phyloP scores from a whole-genome alignment of 2,797 vertebrate species.

The Phataginus tetradactyla region DNA sequence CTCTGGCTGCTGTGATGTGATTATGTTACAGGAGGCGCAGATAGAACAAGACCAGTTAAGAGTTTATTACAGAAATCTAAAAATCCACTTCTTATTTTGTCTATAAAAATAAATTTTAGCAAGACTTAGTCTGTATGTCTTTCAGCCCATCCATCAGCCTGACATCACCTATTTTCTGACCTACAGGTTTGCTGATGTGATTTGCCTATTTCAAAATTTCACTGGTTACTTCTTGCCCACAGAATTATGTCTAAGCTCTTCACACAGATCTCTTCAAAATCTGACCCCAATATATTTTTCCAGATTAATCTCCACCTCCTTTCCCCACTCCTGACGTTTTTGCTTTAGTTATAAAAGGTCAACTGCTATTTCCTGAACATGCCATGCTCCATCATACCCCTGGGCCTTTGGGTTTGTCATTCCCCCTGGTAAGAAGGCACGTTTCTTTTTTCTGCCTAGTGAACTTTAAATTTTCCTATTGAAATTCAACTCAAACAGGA shows the following conservation, averaged over 20 bases:
- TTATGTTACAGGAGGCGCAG: neutral
- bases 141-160: conserved; percentile 43
- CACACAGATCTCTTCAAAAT: conserved; percentile 62
- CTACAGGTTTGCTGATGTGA: conserved; percentile 22
- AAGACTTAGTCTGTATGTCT: neutral
- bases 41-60: neutral
- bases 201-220: conserved; percentile 51
- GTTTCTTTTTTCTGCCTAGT: conserved; percentile 50
- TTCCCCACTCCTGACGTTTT: conserved; percentile 22
- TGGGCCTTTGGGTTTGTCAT: conserved; percentile 30
- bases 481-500: conserved; percentile 51
- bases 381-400: conserved; percentile 28
- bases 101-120: conserved; percentile 42
- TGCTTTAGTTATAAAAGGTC: conserved; percentile 59
- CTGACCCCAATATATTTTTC: conserved; percentile 64
- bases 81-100: conserved; percentile 13
- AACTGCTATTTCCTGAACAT: conserved; percentile 43
- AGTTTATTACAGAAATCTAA: conserved; percentile 1
- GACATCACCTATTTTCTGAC: conserved; percentile 49
- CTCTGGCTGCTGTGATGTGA: neutral
- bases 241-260: conserved; percentile 54
- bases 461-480: conserved; percentile 68
- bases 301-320: conserved; percentile 64
- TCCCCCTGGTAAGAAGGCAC: conserved; percentile 45
- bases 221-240: conserved; percentile 6